A percentile compares a stretch with the other conserved stretches of the same genome.
Evolutionary conservation across 2,888 invertebrate genomes (phyloP).

Genomic region (Machimus rusticus): DNA sequence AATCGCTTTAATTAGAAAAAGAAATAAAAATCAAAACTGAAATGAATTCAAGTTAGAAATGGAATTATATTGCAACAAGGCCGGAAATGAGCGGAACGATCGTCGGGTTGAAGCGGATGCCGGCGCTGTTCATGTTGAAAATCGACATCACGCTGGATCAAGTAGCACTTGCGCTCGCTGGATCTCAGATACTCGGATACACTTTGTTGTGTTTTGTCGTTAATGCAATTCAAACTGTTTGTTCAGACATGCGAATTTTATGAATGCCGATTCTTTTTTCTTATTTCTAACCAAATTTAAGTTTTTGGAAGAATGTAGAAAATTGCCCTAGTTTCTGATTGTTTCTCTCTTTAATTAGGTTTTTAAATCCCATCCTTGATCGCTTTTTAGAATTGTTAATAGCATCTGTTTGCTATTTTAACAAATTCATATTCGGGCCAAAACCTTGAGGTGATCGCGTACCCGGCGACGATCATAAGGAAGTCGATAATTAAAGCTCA

Average conservation of each 20-base stretch:
- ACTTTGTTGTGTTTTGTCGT: background rate
- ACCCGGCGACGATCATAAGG: background rate
- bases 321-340: background rate
- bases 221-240: background rate
- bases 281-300: background rate
- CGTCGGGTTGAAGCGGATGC: background rate
- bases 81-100: conserved; percentile 12
- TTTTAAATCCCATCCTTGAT: background rate
- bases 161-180: background rate
- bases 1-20: conserved; percentile 18
- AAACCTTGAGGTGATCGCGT: background rate
- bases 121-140: background rate
- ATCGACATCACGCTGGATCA: background rate
- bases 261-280: background rate
- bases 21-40: background rate
- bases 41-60: conserved; percentile 8
- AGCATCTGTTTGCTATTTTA: background rate
- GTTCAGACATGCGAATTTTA: background rate
- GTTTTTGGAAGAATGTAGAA: background rate
- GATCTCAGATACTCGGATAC: background rate
- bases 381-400: background rate
- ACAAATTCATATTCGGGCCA: background rate
- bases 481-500: background rate
- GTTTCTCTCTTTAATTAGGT: background rate
- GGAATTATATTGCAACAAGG: conserved; percentile 15